A percentile compares a stretch with the other conserved stretches of the same genome.
Evolutionary conservation across 1,140 invertebrate species (phyloP).

Genomic region (Papilio aristodemus): DNA sequence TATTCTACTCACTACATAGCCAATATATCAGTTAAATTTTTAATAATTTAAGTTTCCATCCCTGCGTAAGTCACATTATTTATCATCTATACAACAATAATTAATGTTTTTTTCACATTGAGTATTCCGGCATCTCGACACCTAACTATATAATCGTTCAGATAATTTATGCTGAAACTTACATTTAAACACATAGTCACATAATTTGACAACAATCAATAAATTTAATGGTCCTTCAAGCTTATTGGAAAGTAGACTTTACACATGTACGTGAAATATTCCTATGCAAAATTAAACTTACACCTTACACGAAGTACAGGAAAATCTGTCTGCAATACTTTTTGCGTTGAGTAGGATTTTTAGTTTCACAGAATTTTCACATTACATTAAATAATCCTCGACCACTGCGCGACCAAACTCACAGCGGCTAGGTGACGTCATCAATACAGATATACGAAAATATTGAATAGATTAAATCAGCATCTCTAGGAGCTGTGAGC

Average conservation of each 20-base stretch:
- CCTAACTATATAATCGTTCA: conserved; percentile 55
- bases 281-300: conserved; percentile 39
- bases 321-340: conserved; percentile 48
- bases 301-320: conserved; percentile 49
- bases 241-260: conserved; percentile 68
- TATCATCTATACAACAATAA: conserved; percentile 80
- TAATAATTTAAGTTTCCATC: conserved; percentile 82
- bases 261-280: conserved; percentile 42
- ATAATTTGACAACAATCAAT: conserved; percentile 68
- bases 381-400: conserved; percentile 36
- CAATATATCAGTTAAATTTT: conserved; percentile 81
- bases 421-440: conserved; percentile 37
- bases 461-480: conserved; percentile 20
- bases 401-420: conserved; percentile 38
- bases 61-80: conserved; percentile 81
- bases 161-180: conserved; percentile 80
- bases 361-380: conserved; percentile 26
- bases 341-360: conserved; percentile 47
- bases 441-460: conserved; percentile 32
- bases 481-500: conserved; percentile 37
- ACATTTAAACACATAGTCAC: conserved; percentile 59
- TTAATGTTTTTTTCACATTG: conserved; percentile 72
- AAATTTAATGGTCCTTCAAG: conserved; percentile 74
- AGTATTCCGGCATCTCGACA: conserved; percentile 69
- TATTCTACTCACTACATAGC: conserved; percentile 82